Evolutionary conservation across 2,113 vertebrate genomes (phyloP), one percentile per base, ranked within the genome.

Genomic region (Psophia crepitans): DNA sequence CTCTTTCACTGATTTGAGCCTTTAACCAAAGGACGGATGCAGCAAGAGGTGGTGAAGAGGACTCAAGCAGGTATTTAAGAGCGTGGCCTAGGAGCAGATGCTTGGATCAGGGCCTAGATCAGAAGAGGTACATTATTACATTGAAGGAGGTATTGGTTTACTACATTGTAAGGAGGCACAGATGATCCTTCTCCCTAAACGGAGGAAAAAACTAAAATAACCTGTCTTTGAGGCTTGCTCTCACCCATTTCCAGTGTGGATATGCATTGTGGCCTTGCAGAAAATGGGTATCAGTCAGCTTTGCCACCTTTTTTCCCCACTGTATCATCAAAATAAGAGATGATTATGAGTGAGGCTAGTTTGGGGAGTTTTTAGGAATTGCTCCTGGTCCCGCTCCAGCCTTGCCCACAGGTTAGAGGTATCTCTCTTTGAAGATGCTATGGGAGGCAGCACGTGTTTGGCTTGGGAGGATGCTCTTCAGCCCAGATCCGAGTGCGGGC

Each of bases 41-140:
- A 63, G 58, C 58, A 46, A 91, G 90, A 87, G 93, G 78, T 54
- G 57, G 58, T 83, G 78, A 93, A 91, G 90, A 94, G 92, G 90
- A 57, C 79, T 95, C 68, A 39, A 85, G 90, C 87, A 94, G 89
- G 90, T 96, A 91, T 46, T 96, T 48, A 41, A 93, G 76, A 39
- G 58, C 12, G 6, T 43, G 90, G 54, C 60, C 79, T 57, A 69
- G 66, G 46, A 91, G 58, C 79, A 88, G 95, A 93, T 96, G 95
- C 63, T 87, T 95, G 96, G 95, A 94, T 65, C 66, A 37, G 37
- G 58, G 82, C 82, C 93, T 91, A 56, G 70, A 87, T 70, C 75
- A 90, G 71, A 58, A 85, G 54, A 70, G 58, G 44, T 57, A 49
- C 80, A 85, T 88, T 83, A 63, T 91, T 65, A 82, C 0, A 0